phyloP scores from a whole-genome alignment of 2,888 invertebrate genomes.

The Drosophila recens region DNA sequence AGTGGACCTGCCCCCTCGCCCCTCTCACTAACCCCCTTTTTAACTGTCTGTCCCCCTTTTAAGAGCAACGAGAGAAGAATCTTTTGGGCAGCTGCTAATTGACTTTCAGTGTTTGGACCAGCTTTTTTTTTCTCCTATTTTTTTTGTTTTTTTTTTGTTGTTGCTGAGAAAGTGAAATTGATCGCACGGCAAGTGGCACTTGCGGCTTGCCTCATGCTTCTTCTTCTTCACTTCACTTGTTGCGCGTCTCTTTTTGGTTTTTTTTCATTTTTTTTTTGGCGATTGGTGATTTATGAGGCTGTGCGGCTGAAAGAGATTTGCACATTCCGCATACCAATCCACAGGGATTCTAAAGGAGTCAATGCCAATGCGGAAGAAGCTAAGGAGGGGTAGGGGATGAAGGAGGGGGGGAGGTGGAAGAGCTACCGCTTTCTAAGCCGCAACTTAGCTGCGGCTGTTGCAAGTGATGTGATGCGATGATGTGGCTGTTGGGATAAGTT shows the following conservation, averaged over 20 bases:
- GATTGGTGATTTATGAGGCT: conserved; percentile 33
- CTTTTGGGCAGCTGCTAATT: conserved; percentile 70
- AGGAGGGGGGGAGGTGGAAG: not conserved
- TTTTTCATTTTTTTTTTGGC: not conserved
- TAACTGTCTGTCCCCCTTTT: not conserved
- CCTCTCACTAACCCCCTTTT: not conserved
- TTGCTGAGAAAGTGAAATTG: conserved; percentile 76
- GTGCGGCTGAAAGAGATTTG: conserved; percentile 23
- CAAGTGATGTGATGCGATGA: conserved; percentile 25
- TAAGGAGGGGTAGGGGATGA: not conserved
- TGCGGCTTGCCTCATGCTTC: conserved; percentile 25
- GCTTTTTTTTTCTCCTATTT: conserved; percentile 11
- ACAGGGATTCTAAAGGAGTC: conserved; percentile 53
- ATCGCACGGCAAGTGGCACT: conserved; percentile 55
- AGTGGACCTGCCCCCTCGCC: conserved; percentile 9
- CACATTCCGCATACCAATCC: conserved; percentile 30
- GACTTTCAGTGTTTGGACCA: conserved; percentile 73
- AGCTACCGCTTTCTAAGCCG: conserved; percentile 67
- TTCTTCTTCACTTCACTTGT: conserved; percentile 3
- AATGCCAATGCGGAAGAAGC: not conserved
- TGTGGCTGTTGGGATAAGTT: conserved; percentile 53
- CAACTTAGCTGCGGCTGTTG: conserved; percentile 34
- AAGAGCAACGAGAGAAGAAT: conserved; percentile 56
- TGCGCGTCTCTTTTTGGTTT: not conserved
- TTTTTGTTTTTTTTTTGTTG: conserved; percentile 14